Conservation (phyloP, 2,113 vertebrate species). For the Phoxinus phoxinus region DNA sequence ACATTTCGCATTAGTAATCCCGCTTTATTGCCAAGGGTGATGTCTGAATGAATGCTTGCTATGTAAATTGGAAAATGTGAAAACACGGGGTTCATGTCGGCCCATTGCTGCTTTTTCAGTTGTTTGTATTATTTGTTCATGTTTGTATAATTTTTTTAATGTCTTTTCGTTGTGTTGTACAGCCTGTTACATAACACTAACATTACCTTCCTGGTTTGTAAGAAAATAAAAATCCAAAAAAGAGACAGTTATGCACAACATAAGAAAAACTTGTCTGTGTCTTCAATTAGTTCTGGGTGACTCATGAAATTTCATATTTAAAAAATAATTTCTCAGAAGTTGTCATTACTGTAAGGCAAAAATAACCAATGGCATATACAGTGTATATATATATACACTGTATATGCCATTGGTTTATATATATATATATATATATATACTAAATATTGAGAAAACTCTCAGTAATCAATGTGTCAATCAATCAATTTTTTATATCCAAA, state of each 20-base stretch:
- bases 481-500: background rate
- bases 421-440: too few species aligned
- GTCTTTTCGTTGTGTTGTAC: conserved; percentile 76
- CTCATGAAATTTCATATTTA: background rate
- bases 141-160: conserved; percentile 59
- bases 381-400: too few species aligned
- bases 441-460: too few species aligned
- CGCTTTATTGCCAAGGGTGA: conserved; percentile 58
- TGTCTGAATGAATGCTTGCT: conserved; percentile 56
- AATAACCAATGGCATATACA: too few species aligned
- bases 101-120: conserved; percentile 80
- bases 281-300: background rate
- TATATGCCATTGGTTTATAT: too few species aligned
- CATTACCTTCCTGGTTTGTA: conserved; percentile 80
- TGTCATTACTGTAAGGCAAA: too few species aligned
- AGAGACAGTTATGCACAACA: conserved; percentile 71
- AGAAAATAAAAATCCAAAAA: conserved; percentile 70
- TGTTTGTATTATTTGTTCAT: conserved; percentile 67
- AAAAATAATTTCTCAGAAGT: background rate
- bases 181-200: conserved; percentile 81
- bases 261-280: conserved; percentile 18
- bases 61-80: conserved; percentile 76
- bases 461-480: too few species aligned
- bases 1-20: conserved; percentile 40
- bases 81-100: conserved; percentile 71